Conservation (phyloP, 2,113 vertebrate species). For the Podilymbus podiceps region DNA sequence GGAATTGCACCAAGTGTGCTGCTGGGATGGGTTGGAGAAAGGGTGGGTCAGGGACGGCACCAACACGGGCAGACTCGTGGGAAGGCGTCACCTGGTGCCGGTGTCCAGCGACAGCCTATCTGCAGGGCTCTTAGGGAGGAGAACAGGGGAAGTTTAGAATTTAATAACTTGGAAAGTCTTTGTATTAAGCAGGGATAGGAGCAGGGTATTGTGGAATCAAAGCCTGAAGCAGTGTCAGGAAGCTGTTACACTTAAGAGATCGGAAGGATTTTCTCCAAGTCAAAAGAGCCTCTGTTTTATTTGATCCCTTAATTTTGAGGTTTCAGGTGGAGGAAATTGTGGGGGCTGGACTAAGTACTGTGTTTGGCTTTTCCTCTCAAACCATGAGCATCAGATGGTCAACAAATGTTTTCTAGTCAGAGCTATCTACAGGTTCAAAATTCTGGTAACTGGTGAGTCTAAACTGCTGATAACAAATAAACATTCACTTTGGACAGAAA, state of each 20-base stretch:
- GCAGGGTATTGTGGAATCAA: conserved; percentile 21
- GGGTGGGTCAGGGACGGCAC: not conserved
- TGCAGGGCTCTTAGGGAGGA: not conserved
- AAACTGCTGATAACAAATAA: conserved; percentile 24
- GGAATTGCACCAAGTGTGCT: not conserved
- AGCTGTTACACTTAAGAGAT: too few relatives aligned
- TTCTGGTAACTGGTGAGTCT: not conserved
- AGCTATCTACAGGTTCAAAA: conserved; percentile 12
- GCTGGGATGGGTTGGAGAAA: not conserved
- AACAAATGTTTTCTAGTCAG: conserved; percentile 24
- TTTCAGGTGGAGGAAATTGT: conserved; percentile 22
- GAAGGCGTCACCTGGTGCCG: not conserved
- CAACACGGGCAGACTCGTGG: accelerated
- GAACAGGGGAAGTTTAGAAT: not conserved
- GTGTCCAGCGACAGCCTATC: accelerated
- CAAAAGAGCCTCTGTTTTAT: conserved; percentile 42
- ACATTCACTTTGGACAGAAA: not conserved
- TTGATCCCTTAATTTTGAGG: conserved; percentile 42
- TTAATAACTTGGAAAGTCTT: not conserved
- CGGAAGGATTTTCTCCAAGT: too few relatives aligned
- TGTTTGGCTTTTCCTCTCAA: conserved; percentile 49
- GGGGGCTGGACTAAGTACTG: conserved; percentile 52
- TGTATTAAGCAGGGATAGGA: conserved; percentile 43
- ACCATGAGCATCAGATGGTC: conserved; percentile 19
- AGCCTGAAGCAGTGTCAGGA: conserved; percentile 31